Evolutionary conservation across 2,113 vertebrate genomes (phyloP).

Genomic region (Stictonetta naevosa): DNA sequence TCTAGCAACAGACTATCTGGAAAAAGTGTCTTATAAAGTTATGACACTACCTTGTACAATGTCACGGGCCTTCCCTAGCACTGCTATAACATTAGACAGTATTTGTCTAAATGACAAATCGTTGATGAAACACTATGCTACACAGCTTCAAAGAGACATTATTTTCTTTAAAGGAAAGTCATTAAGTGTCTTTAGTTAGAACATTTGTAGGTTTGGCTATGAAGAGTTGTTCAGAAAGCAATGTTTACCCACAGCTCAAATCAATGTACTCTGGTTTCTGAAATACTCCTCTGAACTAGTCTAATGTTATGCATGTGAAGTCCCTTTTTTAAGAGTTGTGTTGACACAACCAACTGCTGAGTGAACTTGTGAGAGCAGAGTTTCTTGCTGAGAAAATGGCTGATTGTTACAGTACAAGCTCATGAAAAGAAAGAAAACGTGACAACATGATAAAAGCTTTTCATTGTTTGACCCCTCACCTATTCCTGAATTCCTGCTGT

Average conservation of each 20-base stretch:
- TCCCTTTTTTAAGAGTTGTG: slow-evolving; percentile 65
- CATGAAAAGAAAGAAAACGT: slow-evolving; percentile 60
- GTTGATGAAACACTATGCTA: background rate
- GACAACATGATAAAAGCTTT: slow-evolving; percentile 67
- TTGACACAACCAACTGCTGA: slow-evolving; percentile 78
- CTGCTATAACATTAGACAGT: background rate
- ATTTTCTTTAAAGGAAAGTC: background rate
- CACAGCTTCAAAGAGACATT: background rate
- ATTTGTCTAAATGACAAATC: background rate
- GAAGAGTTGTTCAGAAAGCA: background rate
- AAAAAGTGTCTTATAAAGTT: background rate
- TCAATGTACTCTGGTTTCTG: slow-evolving; percentile 5
- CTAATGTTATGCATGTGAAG: slow-evolving; percentile 58
- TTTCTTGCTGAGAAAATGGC: slow-evolving; percentile 66
- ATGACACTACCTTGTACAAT: background rate
- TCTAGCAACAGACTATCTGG: background rate
- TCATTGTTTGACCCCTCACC: slow-evolving; percentile 62
- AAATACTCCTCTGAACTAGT: slow-evolving; percentile 49
- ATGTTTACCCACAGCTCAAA: slow-evolving; percentile 32
- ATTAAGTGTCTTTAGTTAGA: background rate
- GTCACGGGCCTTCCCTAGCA: background rate
- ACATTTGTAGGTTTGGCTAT: background rate
- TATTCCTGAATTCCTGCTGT: slow-evolving; percentile 30
- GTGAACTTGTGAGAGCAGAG: slow-evolving; percentile 66
- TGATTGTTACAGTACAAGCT: slow-evolving; percentile 57